Evolutionary conservation across 2,888 invertebrate species (phyloP), one percentile per base, ranked within the genome.

Genomic region (Lithophane ornitopus): DNA sequence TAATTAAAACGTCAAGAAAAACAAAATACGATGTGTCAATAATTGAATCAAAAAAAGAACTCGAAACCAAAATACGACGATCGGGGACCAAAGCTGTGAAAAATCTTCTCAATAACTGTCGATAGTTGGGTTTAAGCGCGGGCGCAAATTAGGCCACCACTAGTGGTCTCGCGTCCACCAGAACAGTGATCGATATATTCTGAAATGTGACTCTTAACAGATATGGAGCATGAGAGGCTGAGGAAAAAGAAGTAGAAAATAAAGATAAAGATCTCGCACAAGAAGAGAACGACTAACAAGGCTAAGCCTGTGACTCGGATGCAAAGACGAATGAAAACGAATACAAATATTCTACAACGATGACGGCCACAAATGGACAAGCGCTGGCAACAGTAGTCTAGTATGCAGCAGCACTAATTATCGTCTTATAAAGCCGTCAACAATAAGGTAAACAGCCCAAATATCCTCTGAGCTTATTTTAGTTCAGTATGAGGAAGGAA

Each of bases 401-500:
- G 75, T 67, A 16, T 63, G 76, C 28, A 52, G 14, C 28, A 3
- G 3, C 41, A 49, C 75, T 59, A 85, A 86, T 84, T 89, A 80
- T 75, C 70, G 72, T 82, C 67, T 67, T 70, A 81, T 88, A 89
- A 89, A 89, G 56, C 80, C 77, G 78, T 90, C 87, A 88, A 69
- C 85, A 76, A 76, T 78, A 66, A 82, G 77, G 86, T 85, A 87
- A 86, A 86, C 82, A 76, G 70, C 62, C 77, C 70, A 86, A 87
- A 88, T 86, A 87, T 87, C 88, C 82, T 81, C 58, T 81, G 74
- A 28, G 78, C 74, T 90, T 92, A 93, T 92, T 92, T 92, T 89
- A 82, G 92, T 87, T 72, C 82, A 75, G 86, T 85, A 92, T 92
- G 90, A 92, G 92, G 92, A 92, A 92, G 92, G 86, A 85, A 83